Conservation (phyloP, 92 coral and sea anemone species). For the Palythoa heliodiscus region DNA sequence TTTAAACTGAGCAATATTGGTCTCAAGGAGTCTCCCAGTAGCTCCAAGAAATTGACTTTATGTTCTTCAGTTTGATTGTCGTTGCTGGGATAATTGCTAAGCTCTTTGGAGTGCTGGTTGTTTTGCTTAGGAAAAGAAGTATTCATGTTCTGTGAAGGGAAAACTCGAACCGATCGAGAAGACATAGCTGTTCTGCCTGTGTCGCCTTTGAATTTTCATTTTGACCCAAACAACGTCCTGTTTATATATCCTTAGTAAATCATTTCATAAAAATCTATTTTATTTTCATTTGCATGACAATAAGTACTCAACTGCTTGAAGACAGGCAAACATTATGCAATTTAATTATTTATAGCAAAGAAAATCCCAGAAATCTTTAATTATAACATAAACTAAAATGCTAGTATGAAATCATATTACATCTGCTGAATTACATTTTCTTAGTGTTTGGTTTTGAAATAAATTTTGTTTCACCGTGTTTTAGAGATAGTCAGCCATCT, state of each 20-base stretch:
- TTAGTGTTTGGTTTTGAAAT: too few species aligned
- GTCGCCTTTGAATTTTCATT: neutral
- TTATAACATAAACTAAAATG: neutral
- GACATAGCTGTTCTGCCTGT: neutral
- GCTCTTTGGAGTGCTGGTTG: neutral
- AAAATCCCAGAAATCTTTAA: neutral
- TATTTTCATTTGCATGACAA: neutral
- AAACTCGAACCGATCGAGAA: neutral
- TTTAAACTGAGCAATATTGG: constrained; percentile 28
- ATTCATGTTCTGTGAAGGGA: neutral
- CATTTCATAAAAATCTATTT: too few species aligned
- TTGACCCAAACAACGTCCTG: too few species aligned
- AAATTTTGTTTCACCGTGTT: too few species aligned
- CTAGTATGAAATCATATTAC: neutral
- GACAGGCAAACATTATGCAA: neutral
- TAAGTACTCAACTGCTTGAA: neutral
- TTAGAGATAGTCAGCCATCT: too few species aligned
- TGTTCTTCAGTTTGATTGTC: neutral
- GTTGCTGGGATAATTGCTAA: neutral
- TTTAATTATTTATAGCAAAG: neutral
- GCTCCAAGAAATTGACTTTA: constrained; percentile 3
- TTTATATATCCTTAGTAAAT: too few species aligned
- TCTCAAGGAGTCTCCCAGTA: constrained; percentile 18
- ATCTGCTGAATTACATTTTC: too few species aligned
- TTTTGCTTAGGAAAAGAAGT: neutral